Evolutionary conservation across 2,888 invertebrate genomes (phyloP), one percentile per base, ranked within the genome.

Genomic region (Meloe dianella): DNA sequence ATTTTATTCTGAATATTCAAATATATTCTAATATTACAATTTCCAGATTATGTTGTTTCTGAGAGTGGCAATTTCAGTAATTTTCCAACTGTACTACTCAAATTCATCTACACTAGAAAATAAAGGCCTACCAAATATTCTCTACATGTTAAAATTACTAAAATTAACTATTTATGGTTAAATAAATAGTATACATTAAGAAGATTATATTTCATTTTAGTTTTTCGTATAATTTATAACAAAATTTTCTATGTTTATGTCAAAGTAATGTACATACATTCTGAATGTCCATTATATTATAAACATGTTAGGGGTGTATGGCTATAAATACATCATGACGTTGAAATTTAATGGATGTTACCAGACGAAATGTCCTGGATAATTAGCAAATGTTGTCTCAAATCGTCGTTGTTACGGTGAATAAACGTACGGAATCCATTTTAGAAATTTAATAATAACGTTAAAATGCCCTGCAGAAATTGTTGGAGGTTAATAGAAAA

Each of bases 121-220:
- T 54, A 47, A 20, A 47, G 47, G 20, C 10, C 3, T 22, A 47
- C 47, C 41, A 41, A 17, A 41, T 41, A 41, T 22, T 20, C 22
- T 10, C n/a, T 20, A 22, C 22, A 51, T 22, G 47, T 51, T 51
- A 12, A 41, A 41, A 17, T n/a, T 41, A 41, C 17, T 41, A 41
- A 41, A 41, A 41, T 41, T 41, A 41, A n/a, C 41, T n/a, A 41
- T 5, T 41, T 41, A 4, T 41, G n/a, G 17, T n/a, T 17, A n/a
- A 41, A 17, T n/a, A 17, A 41, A 41, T 41, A 41, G n/a, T 41
- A 17, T 41, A 1, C 0, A 41, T 41, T 41, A 41, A 3, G 17
- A 5, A 41, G 1, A 38, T 14, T 14, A 38, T 38, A 38, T 38
- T 38, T 67, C 68, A 69, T 47, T 63, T 32, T 65, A 62, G 64